Conservation (phyloP, 2,888 invertebrate genomes). For the Coelinius sp. region DNA sequence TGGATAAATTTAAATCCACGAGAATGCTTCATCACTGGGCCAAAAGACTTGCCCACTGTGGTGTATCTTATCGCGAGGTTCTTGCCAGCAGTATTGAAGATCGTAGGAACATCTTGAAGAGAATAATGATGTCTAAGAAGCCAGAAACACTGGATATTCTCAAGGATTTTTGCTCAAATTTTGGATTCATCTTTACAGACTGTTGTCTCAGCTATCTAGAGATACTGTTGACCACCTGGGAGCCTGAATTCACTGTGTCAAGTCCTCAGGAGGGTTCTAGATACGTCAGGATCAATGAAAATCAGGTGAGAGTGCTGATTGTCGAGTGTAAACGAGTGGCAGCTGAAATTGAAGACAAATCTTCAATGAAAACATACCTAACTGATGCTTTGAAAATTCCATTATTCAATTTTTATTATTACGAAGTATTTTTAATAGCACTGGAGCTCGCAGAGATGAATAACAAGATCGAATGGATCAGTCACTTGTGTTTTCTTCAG, state of each 20-base stretch:
- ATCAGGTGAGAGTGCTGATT: slow-evolving; percentile 59
- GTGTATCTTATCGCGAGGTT: slow-evolving; percentile 64
- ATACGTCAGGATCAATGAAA: slow-evolving; percentile 55
- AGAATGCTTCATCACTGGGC: slow-evolving; percentile 63
- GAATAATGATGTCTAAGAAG: slow-evolving; percentile 55
- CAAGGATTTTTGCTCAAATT: slow-evolving; percentile 70
- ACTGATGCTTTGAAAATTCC: slow-evolving; percentile 35
- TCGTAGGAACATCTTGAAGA: slow-evolving; percentile 59
- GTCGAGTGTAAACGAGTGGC: slow-evolving; percentile 64
- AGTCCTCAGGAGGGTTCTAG: slow-evolving; percentile 11
- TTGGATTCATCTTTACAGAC: slow-evolving; percentile 66
- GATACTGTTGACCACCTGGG: slow-evolving; percentile 69
- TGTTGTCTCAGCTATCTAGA: slow-evolving; percentile 68
- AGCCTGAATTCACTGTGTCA: slow-evolving; percentile 59
- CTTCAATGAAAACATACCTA: slow-evolving; percentile 55
- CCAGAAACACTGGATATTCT: slow-evolving; percentile 61
- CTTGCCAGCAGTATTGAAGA: slow-evolving; percentile 55
- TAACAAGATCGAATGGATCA: slow-evolving; percentile 54
- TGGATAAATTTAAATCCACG: slow-evolving; percentile 50
- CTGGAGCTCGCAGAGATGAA: slow-evolving; percentile 62
- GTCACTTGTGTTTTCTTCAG: slow-evolving; percentile 59
- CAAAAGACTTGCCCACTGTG: slow-evolving; percentile 58
- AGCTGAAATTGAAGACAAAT: slow-evolving; percentile 60
- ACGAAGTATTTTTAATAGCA: slow-evolving; percentile 72
- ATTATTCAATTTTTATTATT: slow-evolving; percentile 72